Base-by-base conservation (phyloP, 64 coral and sea anemone species). In the Exaiptasia diaphana region DNA sequence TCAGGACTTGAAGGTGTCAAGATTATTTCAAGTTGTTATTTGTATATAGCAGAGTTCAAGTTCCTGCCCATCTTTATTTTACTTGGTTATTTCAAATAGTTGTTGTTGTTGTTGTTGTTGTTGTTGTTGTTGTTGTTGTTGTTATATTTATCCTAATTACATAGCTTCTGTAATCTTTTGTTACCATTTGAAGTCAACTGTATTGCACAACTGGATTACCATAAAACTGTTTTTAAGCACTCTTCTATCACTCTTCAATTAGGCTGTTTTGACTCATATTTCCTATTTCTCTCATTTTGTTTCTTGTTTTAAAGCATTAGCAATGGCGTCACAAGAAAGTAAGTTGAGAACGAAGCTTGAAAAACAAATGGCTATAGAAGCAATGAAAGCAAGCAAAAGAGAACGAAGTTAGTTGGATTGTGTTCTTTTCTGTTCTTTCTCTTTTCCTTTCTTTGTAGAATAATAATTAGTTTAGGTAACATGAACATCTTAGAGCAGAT, bases 341-440 rank as follows among this genome's bases (percentile, higher is more conserved):
- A 99, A 99, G 50, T 75, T 88, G 41, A 79, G 69, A 10, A 78
- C 67, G 64, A 92, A 91, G 70, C 50, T 85, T 14, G 85, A 99
- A 76, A 87, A 88, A 40, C 76, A 92, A 85, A 88, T 78, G 62
- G 95, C 90, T 61, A 58, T 85, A 53, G 95, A 99, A 85, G 95
- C 88, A 42, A 79, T 88, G 44, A 92, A 93, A 53, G 78, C 76
- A 41, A 85, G 76, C 41, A 99, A 99, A 83, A 88, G 81, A 89
- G 81, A 82, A 88, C 88, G 81, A 93, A 88, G 95, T 92, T 68
- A 70, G 81, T 70, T 62, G n/a, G n/a, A 34, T 57, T 48, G 36
- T 83, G 58, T 63, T 55, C 20, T 79, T 75, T 75, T 75, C 21
- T 53, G 67, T 68, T 55, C 21, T 49, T 24, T 50, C 48, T 73